phyloP scores from a whole-genome alignment of 2,113 vertebrate species.

The Dromas ardeola region DNA sequence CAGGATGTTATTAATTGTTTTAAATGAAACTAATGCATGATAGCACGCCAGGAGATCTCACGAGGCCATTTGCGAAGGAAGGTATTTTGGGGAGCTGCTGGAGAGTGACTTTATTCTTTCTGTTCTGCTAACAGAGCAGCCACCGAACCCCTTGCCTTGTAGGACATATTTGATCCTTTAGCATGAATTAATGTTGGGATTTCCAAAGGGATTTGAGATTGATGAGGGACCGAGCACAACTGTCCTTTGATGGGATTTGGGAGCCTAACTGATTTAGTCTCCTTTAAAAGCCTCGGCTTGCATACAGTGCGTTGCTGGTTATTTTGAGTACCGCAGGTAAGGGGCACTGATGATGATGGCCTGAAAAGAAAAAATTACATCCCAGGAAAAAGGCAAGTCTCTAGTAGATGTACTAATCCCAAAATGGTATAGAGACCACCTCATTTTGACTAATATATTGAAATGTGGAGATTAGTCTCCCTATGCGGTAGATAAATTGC shows the following conservation, averaged over 20 bases:
- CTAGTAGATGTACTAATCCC: not conserved
- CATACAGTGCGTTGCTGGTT: not conserved
- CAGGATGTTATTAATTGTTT: not conserved
- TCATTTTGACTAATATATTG: not conserved
- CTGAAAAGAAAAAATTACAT: not conserved
- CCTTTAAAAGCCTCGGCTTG: not conserved
- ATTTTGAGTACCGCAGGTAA: constrained; percentile 15
- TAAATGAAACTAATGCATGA: not conserved
- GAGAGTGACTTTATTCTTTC: not conserved
- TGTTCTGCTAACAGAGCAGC: not conserved
- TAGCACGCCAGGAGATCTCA: not conserved
- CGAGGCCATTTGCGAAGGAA: not conserved
- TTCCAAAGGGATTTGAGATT: not conserved
- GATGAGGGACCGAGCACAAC: not conserved
- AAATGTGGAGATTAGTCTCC: constrained; percentile 21
- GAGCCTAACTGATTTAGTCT: not conserved
- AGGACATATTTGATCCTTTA: not conserved
- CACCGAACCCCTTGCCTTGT: not conserved
- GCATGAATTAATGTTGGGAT: not conserved
- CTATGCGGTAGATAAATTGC: not conserved
- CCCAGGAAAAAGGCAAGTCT: not conserved
- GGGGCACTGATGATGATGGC: not conserved
- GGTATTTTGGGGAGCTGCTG: not conserved
- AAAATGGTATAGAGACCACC: not conserved
- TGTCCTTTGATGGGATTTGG: not conserved